These are phyloP conservation scores for Hystrix brachyura DNA, from an alignment of 2,113 vertebrate genomes.

Conservation along the genomic window DNA sequence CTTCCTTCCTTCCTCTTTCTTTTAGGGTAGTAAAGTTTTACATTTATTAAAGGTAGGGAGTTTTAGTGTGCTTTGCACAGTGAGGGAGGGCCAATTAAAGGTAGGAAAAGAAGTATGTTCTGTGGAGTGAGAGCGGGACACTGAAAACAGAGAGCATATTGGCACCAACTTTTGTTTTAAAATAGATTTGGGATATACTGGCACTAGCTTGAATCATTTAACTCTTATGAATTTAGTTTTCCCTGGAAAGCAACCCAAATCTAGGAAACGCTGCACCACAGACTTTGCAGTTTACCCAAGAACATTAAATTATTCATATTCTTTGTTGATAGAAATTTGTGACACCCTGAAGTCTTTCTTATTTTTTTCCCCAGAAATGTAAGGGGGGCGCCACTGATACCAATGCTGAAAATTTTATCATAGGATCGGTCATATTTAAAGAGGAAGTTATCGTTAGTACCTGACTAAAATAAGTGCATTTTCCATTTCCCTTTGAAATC, in stretches of 20 bases:
- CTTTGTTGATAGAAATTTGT: slow-evolving; percentile 56
- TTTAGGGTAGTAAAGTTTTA: neutral
- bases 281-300: neutral
- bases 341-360: neutral
- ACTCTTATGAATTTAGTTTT: slow-evolving; percentile 16
- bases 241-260: slow-evolving; percentile 17
- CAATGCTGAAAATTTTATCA: neutral
- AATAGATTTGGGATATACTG: neutral
- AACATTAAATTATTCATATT: slow-evolving; percentile 22
- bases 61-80: neutral
- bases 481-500: slow-evolving; percentile 5
- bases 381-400: neutral
- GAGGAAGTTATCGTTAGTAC: slow-evolving; percentile 12
- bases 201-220: slow-evolving; percentile 4
- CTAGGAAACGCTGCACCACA: neutral
- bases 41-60: neutral
- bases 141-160: neutral
- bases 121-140: neutral
- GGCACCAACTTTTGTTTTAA: neutral
- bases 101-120: neutral
- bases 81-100: neutral
- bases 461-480: neutral
- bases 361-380: neutral
- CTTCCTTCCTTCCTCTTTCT: neutral
- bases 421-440: neutral